These are phyloP conservation scores for Plecotus auritus DNA, from an alignment of 2,113 vertebrate genomes.

Conservation along the genomic window DNA sequence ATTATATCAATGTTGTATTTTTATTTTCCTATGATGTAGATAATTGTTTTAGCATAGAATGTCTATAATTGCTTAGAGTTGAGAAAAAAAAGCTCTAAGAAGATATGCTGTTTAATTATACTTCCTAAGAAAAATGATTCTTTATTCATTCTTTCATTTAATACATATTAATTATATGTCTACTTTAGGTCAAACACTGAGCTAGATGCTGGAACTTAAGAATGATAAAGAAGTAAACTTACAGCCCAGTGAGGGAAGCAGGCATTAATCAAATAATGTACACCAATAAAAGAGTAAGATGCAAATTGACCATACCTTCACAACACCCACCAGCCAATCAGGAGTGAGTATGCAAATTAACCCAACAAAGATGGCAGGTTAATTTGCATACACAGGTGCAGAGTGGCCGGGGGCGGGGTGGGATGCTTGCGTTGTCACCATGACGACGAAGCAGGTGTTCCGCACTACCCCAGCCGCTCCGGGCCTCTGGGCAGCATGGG, in stretches of 20 bases:
- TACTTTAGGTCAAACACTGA: background rate
- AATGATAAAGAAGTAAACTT: background rate
- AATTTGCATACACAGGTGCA: too few species aligned
- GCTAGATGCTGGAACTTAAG: background rate
- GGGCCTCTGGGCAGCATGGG: too few species aligned
- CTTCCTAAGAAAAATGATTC: background rate
- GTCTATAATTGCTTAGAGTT: background rate
- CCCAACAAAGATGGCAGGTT: too few species aligned
- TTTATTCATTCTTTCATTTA: background rate
- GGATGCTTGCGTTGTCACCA: too few species aligned
- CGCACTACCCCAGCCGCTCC: too few species aligned
- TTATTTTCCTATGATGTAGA: background rate
- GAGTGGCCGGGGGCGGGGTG: too few species aligned
- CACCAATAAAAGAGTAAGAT: too few species aligned
- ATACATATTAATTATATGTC: background rate
- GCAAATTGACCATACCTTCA: too few species aligned
- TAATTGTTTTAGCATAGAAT: background rate
- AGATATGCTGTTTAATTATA: background rate
- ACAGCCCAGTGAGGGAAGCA: background rate
- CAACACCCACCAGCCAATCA: too few species aligned
- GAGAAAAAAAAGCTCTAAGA: background rate
- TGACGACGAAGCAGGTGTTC: too few species aligned
- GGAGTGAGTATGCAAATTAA: too few species aligned
- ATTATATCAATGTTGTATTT: background rate
- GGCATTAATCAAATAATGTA: slow-evolving; percentile 39